Conservation (phyloP, 2,113 vertebrate genomes). For the Misgurnus mizolepis region DNA sequence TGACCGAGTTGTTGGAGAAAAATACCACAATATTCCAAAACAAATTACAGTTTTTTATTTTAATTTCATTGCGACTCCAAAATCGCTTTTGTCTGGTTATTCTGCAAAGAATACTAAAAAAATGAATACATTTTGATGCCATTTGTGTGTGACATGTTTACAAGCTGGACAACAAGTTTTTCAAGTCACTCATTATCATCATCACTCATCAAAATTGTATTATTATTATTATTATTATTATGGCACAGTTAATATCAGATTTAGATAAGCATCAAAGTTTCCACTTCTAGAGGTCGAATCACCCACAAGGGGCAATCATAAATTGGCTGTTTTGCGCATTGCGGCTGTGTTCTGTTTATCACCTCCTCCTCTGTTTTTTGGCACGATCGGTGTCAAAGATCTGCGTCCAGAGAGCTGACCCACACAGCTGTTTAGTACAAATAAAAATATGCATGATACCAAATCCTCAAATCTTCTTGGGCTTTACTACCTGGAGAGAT, state of each 20-base stretch:
- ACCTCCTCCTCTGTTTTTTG: constrained; percentile 11
- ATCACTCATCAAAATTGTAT: too few relatives aligned
- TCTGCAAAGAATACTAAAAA: constrained; percentile 8
- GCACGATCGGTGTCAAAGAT: constrained; percentile 27
- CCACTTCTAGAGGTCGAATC: background rate
- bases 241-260: background rate
- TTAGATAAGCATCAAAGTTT: background rate
- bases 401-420: constrained; percentile 25
- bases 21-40: too few relatives aligned
- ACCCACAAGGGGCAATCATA: background rate
- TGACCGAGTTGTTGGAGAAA: too few relatives aligned
- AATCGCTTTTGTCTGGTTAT: background rate
- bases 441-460: constrained; percentile 25
- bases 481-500: constrained; percentile 44
- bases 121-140: constrained; percentile 7
- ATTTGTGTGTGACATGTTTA: background rate
- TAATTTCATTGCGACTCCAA: background rate
- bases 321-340: constrained; percentile 2
- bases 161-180: background rate
- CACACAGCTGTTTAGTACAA: constrained; percentile 21
- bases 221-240: background rate
- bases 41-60: too few relatives aligned
- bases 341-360: background rate
- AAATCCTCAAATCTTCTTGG: constrained; percentile 32
- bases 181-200: too few relatives aligned